Evolutionary conservation across 2,797 vertebrate genomes (phyloP), one percentile per base, ranked within the genome.

Genomic region (Cuniculus paca): DNA sequence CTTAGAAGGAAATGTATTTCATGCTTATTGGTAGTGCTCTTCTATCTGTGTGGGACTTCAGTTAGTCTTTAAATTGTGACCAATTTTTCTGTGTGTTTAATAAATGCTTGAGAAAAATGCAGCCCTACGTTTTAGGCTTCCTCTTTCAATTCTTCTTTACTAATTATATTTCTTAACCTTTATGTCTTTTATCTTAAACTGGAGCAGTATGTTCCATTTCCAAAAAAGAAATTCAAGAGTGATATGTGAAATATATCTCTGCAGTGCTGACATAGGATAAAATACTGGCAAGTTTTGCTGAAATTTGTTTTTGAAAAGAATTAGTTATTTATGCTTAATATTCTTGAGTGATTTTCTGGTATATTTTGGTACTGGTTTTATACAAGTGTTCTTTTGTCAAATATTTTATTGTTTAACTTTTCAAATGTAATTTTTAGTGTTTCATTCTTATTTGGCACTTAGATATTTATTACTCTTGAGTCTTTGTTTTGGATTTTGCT

Each of bases 181-280:
- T 88, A 75, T 17, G 7, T 12, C 6, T 85, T 96, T 80, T 63
- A 77, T 85, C 26, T 88, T 81, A 96, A 80, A 93, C 61, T 65
- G 16, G 58, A 58, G 24, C 63, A 81, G 28, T 2, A 4, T 52
- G 39, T 91, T 87, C 36, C 42, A 70, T 28, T 75, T 42, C 13
- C 0, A 82, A 61, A 79, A 45, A 87, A 68, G 58, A 96, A 87
- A 93, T 80, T 16, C 7, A 63, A 5, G 80, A 74, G 20, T n/a
- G 10, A 83, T 6, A 58, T 11, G 48, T 12, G 20, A 56, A 2
- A 5, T 6, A 70, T 70, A 81, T 80, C 65, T 84, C 12, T 72
- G 26, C 14, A 61, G 28, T 60, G n/a, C 56, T 82, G 26, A 14
- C 52, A 77, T 10, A 20, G 2, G 42, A 50, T 50, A 68, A 91